These are phyloP conservation scores for Eriocheir sinensis DNA, from an alignment of 1,140 invertebrate genomes.

Conservation along the genomic window DNA sequence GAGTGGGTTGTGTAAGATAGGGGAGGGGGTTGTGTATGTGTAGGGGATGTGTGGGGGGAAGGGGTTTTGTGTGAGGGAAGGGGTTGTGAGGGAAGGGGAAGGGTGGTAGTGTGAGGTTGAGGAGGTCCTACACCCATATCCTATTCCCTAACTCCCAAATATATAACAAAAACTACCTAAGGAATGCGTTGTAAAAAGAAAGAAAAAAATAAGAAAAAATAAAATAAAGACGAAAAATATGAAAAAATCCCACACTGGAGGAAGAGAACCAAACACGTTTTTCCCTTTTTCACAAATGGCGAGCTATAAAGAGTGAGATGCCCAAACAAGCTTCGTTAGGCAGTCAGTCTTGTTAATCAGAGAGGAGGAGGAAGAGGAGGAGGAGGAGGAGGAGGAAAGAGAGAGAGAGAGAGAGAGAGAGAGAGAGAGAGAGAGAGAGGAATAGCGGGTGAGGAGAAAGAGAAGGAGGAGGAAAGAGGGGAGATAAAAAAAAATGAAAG, in stretches of 20 bases:
- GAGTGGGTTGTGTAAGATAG: neutral
- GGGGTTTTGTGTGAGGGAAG: neutral
- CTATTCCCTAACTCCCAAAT: too few relatives aligned
- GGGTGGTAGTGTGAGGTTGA: too few relatives aligned
- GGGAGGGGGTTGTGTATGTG: neutral
- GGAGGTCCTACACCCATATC: too few relatives aligned
- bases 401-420: neutral
- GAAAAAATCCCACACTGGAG: too few relatives aligned
- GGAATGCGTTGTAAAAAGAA: too few relatives aligned
- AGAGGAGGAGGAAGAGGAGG: neutral
- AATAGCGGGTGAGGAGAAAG: neutral
- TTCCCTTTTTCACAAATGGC: conserved; percentile 52
- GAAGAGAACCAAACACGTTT: too few relatives aligned
- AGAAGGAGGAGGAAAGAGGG: neutral
- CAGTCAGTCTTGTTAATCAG: conserved; percentile 55
- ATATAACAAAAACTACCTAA: too few relatives aligned
- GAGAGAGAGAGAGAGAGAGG: neutral
- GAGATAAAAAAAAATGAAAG: neutral
- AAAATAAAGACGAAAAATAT: too few relatives aligned
- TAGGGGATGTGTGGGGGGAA: neutral
- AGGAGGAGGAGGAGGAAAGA: neutral
- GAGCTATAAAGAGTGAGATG: conserved; percentile 24
- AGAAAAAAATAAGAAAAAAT: too few relatives aligned
- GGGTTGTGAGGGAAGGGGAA: too few relatives aligned
- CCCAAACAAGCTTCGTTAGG: conserved; percentile 39